Conservation (phyloP, 2,113 vertebrate genomes). For the Nansenia antarctica region DNA sequence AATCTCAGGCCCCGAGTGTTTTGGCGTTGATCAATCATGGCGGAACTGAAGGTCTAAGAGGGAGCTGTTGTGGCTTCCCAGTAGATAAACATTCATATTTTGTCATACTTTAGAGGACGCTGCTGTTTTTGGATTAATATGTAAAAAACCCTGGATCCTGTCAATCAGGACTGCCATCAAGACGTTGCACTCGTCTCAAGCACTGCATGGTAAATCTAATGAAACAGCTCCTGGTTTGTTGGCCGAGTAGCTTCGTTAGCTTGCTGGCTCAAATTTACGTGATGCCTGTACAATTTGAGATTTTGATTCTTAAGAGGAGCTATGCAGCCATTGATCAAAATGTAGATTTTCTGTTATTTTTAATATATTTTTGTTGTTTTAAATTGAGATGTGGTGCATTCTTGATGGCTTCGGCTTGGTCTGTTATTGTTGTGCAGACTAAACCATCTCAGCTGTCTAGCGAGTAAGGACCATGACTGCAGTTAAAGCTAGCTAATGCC, state of each 20-base stretch:
- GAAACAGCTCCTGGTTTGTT: neutral
- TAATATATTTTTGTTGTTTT: neutral
- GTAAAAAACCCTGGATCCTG: slow-evolving; percentile 5
- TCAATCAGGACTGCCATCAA: slow-evolving; percentile 5
- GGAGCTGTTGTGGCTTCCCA: slow-evolving; percentile 3
- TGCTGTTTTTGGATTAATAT: neutral
- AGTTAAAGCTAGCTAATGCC: no score
- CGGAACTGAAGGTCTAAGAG: slow-evolving; percentile 40
- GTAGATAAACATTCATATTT: neutral
- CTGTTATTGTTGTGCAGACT: neutral
- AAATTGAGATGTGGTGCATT: neutral
- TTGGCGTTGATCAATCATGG: slow-evolving; percentile 53
- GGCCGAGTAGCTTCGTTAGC: neutral
- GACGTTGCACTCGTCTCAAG: slow-evolving; percentile 8
- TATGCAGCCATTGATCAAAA: neutral
- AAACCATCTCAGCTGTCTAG: no score
- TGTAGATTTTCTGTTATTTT: neutral
- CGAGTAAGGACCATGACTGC: no score
- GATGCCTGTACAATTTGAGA: neutral
- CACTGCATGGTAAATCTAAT: slow-evolving; percentile 22
- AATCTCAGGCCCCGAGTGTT: slow-evolving; percentile 31
- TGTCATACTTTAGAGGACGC: neutral
- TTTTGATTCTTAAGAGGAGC: neutral
- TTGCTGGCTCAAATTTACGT: neutral
- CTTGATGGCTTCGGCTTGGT: no score